phyloP scores from a whole-genome alignment of 2,888 invertebrate genomes.

The Noctua comes region DNA sequence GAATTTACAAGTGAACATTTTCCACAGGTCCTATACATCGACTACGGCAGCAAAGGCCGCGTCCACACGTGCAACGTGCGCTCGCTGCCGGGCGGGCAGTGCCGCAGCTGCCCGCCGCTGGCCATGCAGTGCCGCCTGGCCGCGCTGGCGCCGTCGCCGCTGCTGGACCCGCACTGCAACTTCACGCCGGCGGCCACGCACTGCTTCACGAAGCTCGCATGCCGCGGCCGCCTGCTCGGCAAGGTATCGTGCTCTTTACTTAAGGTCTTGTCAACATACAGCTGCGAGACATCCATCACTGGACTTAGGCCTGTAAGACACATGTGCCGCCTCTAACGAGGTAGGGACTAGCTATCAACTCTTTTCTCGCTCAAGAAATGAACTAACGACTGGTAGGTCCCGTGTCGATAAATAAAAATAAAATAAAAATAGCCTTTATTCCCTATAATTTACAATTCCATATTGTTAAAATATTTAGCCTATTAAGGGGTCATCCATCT shows the following conservation, averaged over 20 bases:
- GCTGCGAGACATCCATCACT: no score
- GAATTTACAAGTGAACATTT: neutral
- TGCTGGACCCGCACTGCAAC: slow-evolving; percentile 89
- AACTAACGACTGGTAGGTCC: no score
- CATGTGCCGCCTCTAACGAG: no score
- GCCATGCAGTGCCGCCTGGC: slow-evolving; percentile 92
- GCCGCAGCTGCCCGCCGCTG: slow-evolving; percentile 88
- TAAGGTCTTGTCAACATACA: neutral
- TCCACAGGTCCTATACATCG: slow-evolving; percentile 93
- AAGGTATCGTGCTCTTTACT: slow-evolving; percentile 74
- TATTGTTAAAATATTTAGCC: no score
- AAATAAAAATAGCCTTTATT: no score
- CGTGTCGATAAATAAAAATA: no score
- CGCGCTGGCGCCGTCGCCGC: slow-evolving; percentile 92
- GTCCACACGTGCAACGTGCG: slow-evolving; percentile 86
- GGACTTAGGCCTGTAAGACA: no score
- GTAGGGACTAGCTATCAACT: no score
- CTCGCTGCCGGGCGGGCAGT: slow-evolving; percentile 80
- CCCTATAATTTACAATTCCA: no score
- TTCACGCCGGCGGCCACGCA: slow-evolving; percentile 93
- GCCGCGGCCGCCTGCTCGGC: slow-evolving; percentile 80
- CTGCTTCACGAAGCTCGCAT: slow-evolving; percentile 82
- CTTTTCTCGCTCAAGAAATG: no score
- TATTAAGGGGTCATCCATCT: no score
- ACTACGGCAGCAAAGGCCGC: slow-evolving; percentile 92